phyloP scores from a whole-genome alignment of 2,888 invertebrate genomes.

The Erpobdella octoculata region DNA sequence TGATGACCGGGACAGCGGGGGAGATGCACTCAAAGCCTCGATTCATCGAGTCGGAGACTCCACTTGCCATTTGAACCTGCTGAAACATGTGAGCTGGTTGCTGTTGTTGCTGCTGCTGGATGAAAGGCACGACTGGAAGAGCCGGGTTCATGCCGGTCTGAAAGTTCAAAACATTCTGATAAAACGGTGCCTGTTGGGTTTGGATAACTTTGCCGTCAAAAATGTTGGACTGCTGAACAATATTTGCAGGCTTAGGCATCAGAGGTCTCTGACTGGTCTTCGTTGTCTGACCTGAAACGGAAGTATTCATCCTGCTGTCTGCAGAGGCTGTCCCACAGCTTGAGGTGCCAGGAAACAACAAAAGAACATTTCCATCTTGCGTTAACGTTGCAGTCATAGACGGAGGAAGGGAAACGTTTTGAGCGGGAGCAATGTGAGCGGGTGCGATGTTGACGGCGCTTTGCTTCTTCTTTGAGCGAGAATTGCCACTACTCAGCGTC shows the following conservation, averaged over 20 bases:
- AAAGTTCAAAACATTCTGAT: not conserved
- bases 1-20: not conserved
- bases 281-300: not conserved
- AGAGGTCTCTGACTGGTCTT: slow-evolving; percentile 34
- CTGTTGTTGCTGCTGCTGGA: not conserved
- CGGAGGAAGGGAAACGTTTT: slow-evolving; percentile 26
- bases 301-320: slow-evolving; percentile 4
- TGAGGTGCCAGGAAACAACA: slow-evolving; percentile 36
- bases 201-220: not conserved
- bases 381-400: slow-evolving; percentile 37
- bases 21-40: not conserved
- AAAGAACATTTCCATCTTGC: slow-evolving; percentile 43
- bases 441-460: not conserved
- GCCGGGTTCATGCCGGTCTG: not conserved
- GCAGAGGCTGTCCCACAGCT: not conserved
- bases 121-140: not conserved
- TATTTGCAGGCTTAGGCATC: slow-evolving; percentile 36
- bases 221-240: not conserved
- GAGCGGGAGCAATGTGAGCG: not conserved
- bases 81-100: not conserved
- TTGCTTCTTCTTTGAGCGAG: slow-evolving; percentile 19
- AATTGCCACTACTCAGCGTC: not conserved
- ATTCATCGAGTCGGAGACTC: not conserved
- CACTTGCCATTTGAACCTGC: not conserved
- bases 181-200: not conserved